phyloP scores from a whole-genome alignment of 2,113 vertebrate genomes.

The Stigmatopora nigra region DNA sequence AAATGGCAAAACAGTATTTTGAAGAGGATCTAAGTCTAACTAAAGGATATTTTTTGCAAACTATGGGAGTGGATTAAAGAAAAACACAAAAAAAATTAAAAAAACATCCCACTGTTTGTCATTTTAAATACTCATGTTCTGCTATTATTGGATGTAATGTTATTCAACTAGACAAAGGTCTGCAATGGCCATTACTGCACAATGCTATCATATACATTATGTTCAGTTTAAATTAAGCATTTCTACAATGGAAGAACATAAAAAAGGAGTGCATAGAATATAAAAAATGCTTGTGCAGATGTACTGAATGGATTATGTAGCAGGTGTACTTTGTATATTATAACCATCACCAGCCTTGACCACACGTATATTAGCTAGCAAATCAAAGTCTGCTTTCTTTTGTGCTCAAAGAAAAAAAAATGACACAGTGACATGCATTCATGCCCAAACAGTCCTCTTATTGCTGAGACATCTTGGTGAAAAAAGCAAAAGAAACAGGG shows the following conservation, averaged over 20 bases:
- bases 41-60: too few relatives aligned
- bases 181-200: neutral
- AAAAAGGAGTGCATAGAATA: too few relatives aligned
- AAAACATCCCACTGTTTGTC: too few relatives aligned
- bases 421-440: slow-evolving; percentile 55
- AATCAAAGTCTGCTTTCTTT: slow-evolving; percentile 8
- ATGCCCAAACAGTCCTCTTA: slow-evolving; percentile 62
- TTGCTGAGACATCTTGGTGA: slow-evolving; percentile 63
- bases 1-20: too few relatives aligned
- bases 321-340: neutral
- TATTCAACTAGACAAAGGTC: neutral
- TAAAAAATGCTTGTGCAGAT: neutral
- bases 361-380: slow-evolving; percentile 12
- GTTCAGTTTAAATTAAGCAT: neutral
- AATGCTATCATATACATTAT: neutral
- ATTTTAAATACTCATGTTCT: too few relatives aligned
- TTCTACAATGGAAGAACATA: neutral
- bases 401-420: slow-evolving; percentile 26
- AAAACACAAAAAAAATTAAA: too few relatives aligned
- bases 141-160: too few relatives aligned
- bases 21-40: too few relatives aligned
- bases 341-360: neutral
- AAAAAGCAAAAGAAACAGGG: slow-evolving; percentile 42
- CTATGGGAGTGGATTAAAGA: too few relatives aligned
- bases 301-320: neutral